Conservation (phyloP, 2,113 vertebrate genomes). For the Austrofundulus limnaeus region DNA sequence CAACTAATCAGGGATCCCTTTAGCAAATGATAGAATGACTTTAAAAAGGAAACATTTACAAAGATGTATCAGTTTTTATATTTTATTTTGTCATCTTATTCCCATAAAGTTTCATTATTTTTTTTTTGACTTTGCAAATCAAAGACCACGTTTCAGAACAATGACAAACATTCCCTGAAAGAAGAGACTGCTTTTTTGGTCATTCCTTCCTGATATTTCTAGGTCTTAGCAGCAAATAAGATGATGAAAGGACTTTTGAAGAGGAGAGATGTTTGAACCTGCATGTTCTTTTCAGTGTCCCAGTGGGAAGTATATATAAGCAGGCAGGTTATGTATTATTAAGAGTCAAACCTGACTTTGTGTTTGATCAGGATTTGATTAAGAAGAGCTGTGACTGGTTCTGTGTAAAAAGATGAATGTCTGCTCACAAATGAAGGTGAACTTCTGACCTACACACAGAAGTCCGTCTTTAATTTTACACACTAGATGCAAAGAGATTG, state of each 20-base stretch:
- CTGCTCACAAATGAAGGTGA: slow-evolving; percentile 52
- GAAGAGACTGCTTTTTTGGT: neutral
- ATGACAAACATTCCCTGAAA: slow-evolving; percentile 24
- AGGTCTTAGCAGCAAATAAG: slow-evolving; percentile 40
- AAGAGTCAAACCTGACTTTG: slow-evolving; percentile 62
- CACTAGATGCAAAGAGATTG: slow-evolving; percentile 21
- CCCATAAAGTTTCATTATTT: neutral
- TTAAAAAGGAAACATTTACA: too few species aligned
- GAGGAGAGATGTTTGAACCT: slow-evolving; percentile 66
- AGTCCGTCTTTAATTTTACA: slow-evolving; percentile 23
- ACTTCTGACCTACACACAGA: slow-evolving; percentile 47
- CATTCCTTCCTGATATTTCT: slow-evolving; percentile 26
- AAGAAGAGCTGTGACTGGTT: slow-evolving; percentile 57
- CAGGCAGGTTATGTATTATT: slow-evolving; percentile 76
- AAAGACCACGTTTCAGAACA: slow-evolving; percentile 16
- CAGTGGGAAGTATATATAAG: slow-evolving; percentile 61
- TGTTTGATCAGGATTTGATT: slow-evolving; percentile 76
- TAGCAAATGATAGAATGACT: too few species aligned
- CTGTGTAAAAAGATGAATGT: slow-evolving; percentile 24
- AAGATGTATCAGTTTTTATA: too few species aligned
- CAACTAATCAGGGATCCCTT: too few species aligned
- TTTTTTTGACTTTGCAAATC: neutral
- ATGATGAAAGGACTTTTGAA: slow-evolving; percentile 66
- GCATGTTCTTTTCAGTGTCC: slow-evolving; percentile 46
- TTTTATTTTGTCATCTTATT: neutral